Evolutionary conservation across 2,797 vertebrate species (phyloP).

Genomic region (Galago senegalensis): DNA sequence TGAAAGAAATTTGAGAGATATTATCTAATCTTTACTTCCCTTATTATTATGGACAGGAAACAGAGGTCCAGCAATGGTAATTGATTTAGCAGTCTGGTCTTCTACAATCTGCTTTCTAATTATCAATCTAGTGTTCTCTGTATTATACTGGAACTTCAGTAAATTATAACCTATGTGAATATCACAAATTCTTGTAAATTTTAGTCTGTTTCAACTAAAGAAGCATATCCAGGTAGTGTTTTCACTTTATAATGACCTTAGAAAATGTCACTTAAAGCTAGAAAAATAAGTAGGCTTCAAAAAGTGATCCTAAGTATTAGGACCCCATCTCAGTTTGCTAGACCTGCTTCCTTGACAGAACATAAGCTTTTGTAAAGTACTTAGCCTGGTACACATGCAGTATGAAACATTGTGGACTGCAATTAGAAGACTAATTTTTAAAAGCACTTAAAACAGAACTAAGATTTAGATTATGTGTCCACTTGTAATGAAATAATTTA

Average conservation of each 20-base stretch:
- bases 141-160: not conserved
- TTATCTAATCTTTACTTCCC: not conserved
- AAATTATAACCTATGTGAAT: not conserved
- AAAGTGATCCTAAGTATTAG: slow-evolving; percentile 36
- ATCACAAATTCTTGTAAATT: slow-evolving; percentile 62
- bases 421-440: slow-evolving; percentile 79
- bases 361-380: slow-evolving; percentile 66
- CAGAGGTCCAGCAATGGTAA: not conserved
- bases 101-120: not conserved
- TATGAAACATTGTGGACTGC: slow-evolving; percentile 70
- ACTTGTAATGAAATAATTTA: slow-evolving; percentile 80
- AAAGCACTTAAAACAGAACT: slow-evolving; percentile 82
- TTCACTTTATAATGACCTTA: slow-evolving; percentile 62
- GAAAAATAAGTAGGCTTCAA: slow-evolving; percentile 66
- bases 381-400: slow-evolving; percentile 67
- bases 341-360: slow-evolving; percentile 22
- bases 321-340: slow-evolving; percentile 40
- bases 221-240: slow-evolving; percentile 60
- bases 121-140: slow-evolving; percentile 16
- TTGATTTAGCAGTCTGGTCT: not conserved
- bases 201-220: slow-evolving; percentile 59
- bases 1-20: slow-evolving; percentile 59
- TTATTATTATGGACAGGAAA: slow-evolving; percentile 25
- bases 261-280: slow-evolving; percentile 56
- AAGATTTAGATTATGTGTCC: slow-evolving; percentile 74